Percentiles rank a stretch among this genome's conserved stretches.
These are phyloP conservation scores for Scaptomyza reducta DNA, from an alignment of 2,888 invertebrate species.

Conservation along the genomic window DNA sequence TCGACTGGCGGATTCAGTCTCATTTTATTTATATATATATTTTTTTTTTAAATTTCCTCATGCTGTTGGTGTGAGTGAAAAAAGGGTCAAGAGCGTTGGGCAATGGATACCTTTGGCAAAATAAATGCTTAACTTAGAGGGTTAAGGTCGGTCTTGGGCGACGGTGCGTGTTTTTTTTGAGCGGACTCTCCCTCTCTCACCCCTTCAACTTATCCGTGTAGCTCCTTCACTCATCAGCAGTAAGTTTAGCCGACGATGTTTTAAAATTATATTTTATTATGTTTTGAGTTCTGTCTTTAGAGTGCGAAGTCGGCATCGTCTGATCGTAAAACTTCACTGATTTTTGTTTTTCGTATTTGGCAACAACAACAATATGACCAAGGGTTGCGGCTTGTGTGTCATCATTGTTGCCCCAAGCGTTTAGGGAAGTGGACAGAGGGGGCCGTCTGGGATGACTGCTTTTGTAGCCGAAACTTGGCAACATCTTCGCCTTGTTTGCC, in stretches of 20 bases:
- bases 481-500: slow-evolving; percentile 30
- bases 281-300: slow-evolving; percentile 42
- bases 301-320: slow-evolving; percentile 21
- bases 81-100: slow-evolving; percentile 75
- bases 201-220: too few species aligned
- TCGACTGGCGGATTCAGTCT: slow-evolving; percentile 33
- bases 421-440: neutral
- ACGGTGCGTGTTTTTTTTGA: slow-evolving; percentile 63
- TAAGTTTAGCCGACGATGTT: slow-evolving; percentile 58
- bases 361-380: slow-evolving; percentile 16
- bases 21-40: slow-evolving; percentile 18
- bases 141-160: slow-evolving; percentile 2
- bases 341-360: slow-evolving; percentile 27
- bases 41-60: neutral
- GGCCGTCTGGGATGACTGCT: slow-evolving; percentile 33
- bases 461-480: slow-evolving; percentile 17
- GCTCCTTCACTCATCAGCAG: neutral
- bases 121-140: slow-evolving; percentile 44
- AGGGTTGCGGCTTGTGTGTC: slow-evolving; percentile 33
- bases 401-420: slow-evolving; percentile 21
- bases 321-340: slow-evolving; percentile 66
- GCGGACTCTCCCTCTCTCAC: slow-evolving; percentile 10
- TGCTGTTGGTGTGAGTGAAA: slow-evolving; percentile 55
- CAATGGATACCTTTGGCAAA: slow-evolving; percentile 55
- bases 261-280: slow-evolving; percentile 20